Percentiles rank a stretch among this genome's conserved stretches.
Conservation (phyloP, 2,888 invertebrate genomes). For the Cantharis rustica region DNA sequence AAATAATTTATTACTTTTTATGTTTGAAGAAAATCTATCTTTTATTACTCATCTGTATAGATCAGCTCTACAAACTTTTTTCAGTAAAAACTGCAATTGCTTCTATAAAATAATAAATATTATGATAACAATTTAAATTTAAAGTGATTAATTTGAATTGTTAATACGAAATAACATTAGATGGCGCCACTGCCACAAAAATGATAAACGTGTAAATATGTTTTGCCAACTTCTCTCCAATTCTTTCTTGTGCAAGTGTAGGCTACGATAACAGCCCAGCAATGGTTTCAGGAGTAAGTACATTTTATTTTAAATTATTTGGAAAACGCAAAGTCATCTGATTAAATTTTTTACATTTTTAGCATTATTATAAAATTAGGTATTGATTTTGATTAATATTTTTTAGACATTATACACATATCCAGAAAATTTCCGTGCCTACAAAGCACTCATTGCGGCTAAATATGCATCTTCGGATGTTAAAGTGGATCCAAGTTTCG, state of each 20-base stretch:
- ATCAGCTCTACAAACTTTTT: too few species aligned
- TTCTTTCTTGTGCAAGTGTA: background rate
- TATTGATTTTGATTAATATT: background rate
- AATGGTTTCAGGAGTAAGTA: slow-evolving; percentile 78
- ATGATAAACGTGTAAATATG: background rate
- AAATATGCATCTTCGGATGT: slow-evolving; percentile 91
- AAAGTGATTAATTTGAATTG: background rate
- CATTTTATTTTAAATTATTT: slow-evolving; percentile 17
- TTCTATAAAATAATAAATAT: too few species aligned
- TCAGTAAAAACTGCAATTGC: too few species aligned
- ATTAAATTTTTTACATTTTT: background rate
- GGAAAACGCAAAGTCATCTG: background rate
- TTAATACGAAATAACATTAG: background rate
- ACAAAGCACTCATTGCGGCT: slow-evolving; percentile 97
- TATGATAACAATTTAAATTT: too few species aligned
- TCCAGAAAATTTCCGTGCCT: slow-evolving; percentile 97
- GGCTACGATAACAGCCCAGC: slow-evolving; percentile 45
- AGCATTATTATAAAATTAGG: background rate
- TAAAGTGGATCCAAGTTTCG: slow-evolving; percentile 82
- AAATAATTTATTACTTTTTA: too few species aligned
- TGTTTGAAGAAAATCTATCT: too few species aligned
- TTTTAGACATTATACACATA: slow-evolving; percentile 95
- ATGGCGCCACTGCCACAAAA: background rate
- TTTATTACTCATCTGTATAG: too few species aligned
- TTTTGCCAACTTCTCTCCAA: background rate